These are phyloP conservation scores for Merluccius polli DNA, from an alignment of 2,797 vertebrate species.

Conservation along the genomic window DNA sequence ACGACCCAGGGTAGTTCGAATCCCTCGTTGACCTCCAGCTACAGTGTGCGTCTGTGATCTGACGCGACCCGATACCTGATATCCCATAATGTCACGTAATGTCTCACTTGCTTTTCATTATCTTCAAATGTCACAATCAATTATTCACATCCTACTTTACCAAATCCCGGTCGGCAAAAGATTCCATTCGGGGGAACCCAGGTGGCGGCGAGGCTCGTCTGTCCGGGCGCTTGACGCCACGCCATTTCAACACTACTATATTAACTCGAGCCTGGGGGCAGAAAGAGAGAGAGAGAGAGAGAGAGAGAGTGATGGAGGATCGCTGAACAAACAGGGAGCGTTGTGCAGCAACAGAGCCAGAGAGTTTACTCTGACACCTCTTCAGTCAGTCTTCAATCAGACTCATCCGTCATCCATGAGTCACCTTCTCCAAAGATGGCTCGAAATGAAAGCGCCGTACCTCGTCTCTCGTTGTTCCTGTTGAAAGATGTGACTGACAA, in stretches of 20 bases:
- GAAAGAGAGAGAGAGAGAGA: background rate
- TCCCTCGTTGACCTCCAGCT: background rate
- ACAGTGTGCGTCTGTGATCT: background rate
- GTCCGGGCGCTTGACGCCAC: no score
- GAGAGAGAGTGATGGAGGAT: background rate
- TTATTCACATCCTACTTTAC: background rate
- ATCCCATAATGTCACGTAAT: conserved; percentile 1
- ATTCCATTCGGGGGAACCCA: background rate
- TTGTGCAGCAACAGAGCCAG: background rate
- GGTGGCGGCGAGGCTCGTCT: no score
- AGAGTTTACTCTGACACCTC: background rate
- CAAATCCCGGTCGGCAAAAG: background rate
- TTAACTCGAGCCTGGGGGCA: no score
- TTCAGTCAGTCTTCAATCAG: background rate
- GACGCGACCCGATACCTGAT: background rate
- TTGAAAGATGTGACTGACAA: background rate
- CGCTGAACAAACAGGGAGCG: background rate
- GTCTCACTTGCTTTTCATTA: conserved; percentile 1
- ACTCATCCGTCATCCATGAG: background rate
- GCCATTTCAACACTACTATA: no score
- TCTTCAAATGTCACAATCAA: background rate
- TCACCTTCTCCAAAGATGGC: background rate
- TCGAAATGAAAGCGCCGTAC: no score
- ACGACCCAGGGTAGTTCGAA: background rate
- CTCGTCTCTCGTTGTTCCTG: no score